These are phyloP conservation scores for Chrysomallon squamiferum DNA, from an alignment of 1,140 invertebrate species.

Conservation along the genomic window DNA sequence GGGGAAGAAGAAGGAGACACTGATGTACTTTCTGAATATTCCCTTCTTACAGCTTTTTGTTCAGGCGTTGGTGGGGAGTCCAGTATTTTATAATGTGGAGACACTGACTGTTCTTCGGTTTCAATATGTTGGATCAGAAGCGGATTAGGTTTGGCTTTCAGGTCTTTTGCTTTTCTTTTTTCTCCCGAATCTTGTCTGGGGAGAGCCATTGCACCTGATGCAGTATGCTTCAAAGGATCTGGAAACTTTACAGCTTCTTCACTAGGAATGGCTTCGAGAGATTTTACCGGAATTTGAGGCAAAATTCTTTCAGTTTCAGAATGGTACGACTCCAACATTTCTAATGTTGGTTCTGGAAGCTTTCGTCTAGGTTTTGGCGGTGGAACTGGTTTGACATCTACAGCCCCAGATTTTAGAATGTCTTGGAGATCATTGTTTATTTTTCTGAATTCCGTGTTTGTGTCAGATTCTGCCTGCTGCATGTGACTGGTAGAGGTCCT, in stretches of 20 bases:
- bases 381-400: slow-evolving; percentile 31
- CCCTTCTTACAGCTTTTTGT: slow-evolving; percentile 47
- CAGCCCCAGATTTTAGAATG: slow-evolving; percentile 23
- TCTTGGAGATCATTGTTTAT: slow-evolving; percentile 31
- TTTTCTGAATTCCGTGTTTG: slow-evolving; percentile 28
- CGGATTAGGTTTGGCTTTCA: slow-evolving; percentile 56
- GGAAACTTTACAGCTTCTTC: too few species aligned
- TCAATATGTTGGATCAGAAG: slow-evolving; percentile 51
- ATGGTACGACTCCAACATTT: slow-evolving; percentile 32
- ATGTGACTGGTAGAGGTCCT: not conserved
- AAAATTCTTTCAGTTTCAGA: not conserved
- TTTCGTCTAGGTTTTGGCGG: slow-evolving; percentile 44
- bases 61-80: slow-evolving; percentile 57
- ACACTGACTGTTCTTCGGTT: slow-evolving; percentile 48
- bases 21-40: slow-evolving; percentile 57
- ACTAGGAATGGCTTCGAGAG: not conserved
- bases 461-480: slow-evolving; percentile 10
- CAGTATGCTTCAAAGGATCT: too few species aligned
- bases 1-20: slow-evolving; percentile 53
- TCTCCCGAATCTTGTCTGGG: slow-evolving; percentile 48
- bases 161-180: slow-evolving; percentile 50
- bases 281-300: not conserved
- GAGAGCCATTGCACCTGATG: slow-evolving; percentile 10
- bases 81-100: slow-evolving; percentile 56
- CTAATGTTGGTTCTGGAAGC: slow-evolving; percentile 48